phyloP scores from a whole-genome alignment of 2,888 invertebrate species.

The Sthenelais limicola region DNA sequence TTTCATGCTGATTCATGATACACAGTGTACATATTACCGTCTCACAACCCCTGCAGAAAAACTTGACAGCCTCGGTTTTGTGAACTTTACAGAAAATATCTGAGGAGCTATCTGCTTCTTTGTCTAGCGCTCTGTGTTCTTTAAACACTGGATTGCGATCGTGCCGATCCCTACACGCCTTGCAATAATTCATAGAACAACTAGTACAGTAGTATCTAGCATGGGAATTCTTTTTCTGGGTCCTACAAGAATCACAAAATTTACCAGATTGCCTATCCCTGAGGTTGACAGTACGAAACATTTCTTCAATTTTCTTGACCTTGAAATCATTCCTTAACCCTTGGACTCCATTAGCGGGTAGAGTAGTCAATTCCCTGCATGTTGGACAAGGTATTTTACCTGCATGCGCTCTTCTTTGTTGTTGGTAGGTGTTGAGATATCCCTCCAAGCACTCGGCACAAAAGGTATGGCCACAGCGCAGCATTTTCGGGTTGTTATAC shows the following conservation, averaged over 20 bases:
- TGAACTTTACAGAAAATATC: conserved; percentile 51
- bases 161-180: conserved; percentile 49
- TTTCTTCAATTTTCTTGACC: conserved; percentile 54
- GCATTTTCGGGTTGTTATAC: conserved; percentile 54
- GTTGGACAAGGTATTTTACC: conserved; percentile 56
- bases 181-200: conserved; percentile 53
- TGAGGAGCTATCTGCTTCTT: conserved; percentile 33
- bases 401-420: conserved; percentile 49
- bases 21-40: conserved; percentile 53
- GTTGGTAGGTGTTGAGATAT: conserved; percentile 51
- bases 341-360: conserved; percentile 50
- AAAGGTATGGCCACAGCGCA: conserved; percentile 55
- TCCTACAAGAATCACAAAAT: conserved; percentile 50
- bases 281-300: conserved; percentile 51
- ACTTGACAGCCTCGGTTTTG: conserved; percentile 47
- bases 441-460: conserved; percentile 52
- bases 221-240: conserved; percentile 47
- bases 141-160: conserved; percentile 51
- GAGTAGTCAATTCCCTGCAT: conserved; percentile 54
- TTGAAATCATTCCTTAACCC: conserved; percentile 55
- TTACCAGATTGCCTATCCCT: conserved; percentile 9
- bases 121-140: conserved; percentile 48
- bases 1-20: conserved; percentile 52
- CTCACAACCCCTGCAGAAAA: conserved; percentile 49
- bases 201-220: conserved; percentile 49